phyloP scores from a whole-genome alignment of 1,140 invertebrate genomes.

The Drosophila rufa region DNA sequence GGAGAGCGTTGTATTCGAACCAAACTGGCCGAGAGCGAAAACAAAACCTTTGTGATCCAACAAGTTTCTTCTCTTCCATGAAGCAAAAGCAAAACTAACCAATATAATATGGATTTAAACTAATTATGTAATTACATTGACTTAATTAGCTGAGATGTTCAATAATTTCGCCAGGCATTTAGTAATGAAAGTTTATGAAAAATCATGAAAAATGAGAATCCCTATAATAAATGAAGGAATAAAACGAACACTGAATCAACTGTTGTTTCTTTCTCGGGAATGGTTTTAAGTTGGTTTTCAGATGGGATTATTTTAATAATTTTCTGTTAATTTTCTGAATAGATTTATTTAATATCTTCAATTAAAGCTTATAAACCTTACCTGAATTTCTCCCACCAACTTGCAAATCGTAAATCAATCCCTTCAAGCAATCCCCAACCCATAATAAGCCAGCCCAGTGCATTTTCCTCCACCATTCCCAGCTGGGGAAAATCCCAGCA shows the following conservation, averaged over 20 bases:
- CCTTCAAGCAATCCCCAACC: background rate
- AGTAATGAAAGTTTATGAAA: conserved; percentile 51
- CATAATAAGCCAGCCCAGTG: background rate
- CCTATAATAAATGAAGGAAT: conserved; percentile 67
- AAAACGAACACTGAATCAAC: conserved; percentile 24
- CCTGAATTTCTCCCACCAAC: background rate
- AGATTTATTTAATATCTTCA: no score
- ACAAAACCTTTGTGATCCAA: conserved; percentile 82
- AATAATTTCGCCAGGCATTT: conserved; percentile 80
- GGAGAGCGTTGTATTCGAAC: conserved; percentile 27
- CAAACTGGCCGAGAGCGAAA: conserved; percentile 26
- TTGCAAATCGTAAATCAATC: conserved; percentile 2
- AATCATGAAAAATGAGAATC: conserved; percentile 39
- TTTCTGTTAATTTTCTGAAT: no score
- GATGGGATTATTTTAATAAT: no score
- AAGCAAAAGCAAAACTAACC: conserved; percentile 62
- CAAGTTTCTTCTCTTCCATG: conserved; percentile 84
- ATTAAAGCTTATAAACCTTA: background rate
- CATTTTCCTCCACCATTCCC: background rate
- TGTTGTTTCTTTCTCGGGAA: background rate
- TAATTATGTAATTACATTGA: conserved; percentile 73
- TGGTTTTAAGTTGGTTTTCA: background rate
- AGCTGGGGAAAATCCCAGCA: conserved; percentile 2
- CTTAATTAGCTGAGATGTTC: conserved; percentile 78
- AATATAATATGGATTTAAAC: conserved; percentile 68